Conservation (phyloP, 2,113 vertebrate genomes). For the Microcebus griseorufus region DNA sequence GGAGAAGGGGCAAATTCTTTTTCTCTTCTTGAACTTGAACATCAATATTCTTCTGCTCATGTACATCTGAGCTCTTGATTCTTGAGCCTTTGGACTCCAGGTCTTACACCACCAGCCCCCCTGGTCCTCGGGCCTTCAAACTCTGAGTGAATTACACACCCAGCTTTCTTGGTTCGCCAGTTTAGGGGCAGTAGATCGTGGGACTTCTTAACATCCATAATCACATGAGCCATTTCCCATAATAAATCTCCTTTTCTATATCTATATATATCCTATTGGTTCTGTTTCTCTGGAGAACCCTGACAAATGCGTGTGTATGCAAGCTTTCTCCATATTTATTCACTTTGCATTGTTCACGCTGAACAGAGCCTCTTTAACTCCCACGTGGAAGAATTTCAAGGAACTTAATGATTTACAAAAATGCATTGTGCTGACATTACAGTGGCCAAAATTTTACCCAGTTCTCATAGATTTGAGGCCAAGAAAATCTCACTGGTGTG, state of each 20-base stretch:
- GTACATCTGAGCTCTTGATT: not conserved
- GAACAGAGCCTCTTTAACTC: not conserved
- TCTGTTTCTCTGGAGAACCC: not conserved
- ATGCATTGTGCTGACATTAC: slow-evolving; percentile 5
- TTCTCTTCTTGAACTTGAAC: not conserved
- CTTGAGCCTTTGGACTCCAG: not conserved
- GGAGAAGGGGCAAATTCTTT: no score
- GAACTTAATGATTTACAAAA: slow-evolving; percentile 52
- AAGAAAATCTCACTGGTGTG: slow-evolving; percentile 43
- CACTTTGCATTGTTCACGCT: not conserved
- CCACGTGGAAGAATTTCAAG: slow-evolving; percentile 48
- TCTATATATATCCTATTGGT: not conserved
- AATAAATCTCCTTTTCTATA: not conserved
- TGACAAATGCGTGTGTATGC: not conserved
- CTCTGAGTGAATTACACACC: not conserved
- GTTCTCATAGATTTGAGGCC: slow-evolving; percentile 56
- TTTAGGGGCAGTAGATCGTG: not conserved
- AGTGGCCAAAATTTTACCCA: slow-evolving; percentile 33
- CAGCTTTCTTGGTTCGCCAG: not conserved
- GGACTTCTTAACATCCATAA: not conserved
- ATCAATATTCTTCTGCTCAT: not conserved
- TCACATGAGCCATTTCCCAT: not conserved
- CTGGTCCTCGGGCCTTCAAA: not conserved
- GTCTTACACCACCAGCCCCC: fast-evolving
- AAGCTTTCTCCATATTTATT: not conserved